phyloP scores from a whole-genome alignment of 2,113 vertebrate genomes.

The Halichoerus grypus region DNA sequence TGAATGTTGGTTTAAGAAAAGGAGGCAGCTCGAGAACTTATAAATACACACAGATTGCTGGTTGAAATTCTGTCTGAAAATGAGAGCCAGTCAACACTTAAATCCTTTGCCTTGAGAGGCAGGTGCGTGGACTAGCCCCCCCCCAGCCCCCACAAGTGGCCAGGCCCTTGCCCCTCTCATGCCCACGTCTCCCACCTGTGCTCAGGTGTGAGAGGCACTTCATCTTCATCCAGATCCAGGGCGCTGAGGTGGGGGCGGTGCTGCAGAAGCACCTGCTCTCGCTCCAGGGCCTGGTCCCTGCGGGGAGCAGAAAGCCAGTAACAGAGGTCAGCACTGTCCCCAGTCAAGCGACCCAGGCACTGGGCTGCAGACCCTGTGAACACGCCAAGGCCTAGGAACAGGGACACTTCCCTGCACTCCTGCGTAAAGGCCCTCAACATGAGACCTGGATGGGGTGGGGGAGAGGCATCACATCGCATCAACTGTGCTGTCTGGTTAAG shows the following conservation, averaged over 20 bases:
- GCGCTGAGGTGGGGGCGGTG: accelerated
- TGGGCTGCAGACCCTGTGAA: neutral
- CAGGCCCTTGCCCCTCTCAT: neutral
- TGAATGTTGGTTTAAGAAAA: neutral
- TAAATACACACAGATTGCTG: neutral
- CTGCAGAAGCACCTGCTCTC: neutral
- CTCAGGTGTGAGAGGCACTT: neutral
- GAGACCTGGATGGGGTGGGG: accelerated
- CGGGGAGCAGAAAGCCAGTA: neutral
- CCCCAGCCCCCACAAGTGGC: neutral
- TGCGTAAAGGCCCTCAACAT: neutral
- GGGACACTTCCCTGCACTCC: neutral
- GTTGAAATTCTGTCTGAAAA: neutral
- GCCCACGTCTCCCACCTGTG: slow-evolving; percentile 62
- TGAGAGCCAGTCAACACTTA: neutral
- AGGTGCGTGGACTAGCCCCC: neutral
- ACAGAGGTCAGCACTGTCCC: neutral
- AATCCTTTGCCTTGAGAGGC: neutral
- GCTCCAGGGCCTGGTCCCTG: slow-evolving; percentile 63
- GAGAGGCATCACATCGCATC: neutral
- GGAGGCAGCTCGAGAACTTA: neutral
- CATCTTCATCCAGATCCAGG: neutral
- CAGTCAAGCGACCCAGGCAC: accelerated
- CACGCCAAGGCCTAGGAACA: accelerated
- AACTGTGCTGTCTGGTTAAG: neutral